A percentile compares a stretch with the other conserved stretches of the same genome.
phyloP scores from a whole-genome alignment of 1,140 invertebrate genomes.

The Carposina sasakii region DNA sequence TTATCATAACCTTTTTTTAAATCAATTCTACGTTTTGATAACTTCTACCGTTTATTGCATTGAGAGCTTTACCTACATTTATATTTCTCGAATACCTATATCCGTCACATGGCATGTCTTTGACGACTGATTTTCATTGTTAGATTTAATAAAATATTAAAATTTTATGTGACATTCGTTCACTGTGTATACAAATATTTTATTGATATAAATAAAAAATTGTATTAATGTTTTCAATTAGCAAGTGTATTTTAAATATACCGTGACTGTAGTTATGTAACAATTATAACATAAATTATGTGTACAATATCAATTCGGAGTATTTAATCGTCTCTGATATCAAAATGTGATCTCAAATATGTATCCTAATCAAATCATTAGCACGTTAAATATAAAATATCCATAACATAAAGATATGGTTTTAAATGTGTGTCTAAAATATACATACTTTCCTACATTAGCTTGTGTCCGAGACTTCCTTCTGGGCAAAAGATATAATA shows the following conservation, averaged over 20 bases:
- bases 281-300: too few relatives aligned
- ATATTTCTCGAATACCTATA: too few relatives aligned
- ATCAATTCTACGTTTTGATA: neutral
- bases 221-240: constrained; percentile 62
- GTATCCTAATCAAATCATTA: too few relatives aligned
- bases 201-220: constrained; percentile 32
- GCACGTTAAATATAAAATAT: too few relatives aligned
- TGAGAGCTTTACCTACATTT: constrained; percentile 27
- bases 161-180: constrained; percentile 50
- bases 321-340: too few relatives aligned
- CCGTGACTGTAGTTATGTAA: neutral
- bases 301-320: too few relatives aligned
- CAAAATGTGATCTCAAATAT: too few relatives aligned
- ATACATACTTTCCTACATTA: too few relatives aligned
- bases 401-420: too few relatives aligned
- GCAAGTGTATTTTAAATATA: constrained; percentile 22
- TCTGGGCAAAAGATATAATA: too few relatives aligned
- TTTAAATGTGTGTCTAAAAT: too few relatives aligned
- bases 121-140: constrained; percentile 65
- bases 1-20: neutral
- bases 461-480: too few relatives aligned
- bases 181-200: constrained; percentile 62
- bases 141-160: constrained; percentile 57
- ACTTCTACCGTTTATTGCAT: constrained; percentile 1
- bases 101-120: constrained; percentile 40